Evolutionary conservation across 1,140 invertebrate genomes (phyloP).

Genomic region (Drosophila seguyi): DNA sequence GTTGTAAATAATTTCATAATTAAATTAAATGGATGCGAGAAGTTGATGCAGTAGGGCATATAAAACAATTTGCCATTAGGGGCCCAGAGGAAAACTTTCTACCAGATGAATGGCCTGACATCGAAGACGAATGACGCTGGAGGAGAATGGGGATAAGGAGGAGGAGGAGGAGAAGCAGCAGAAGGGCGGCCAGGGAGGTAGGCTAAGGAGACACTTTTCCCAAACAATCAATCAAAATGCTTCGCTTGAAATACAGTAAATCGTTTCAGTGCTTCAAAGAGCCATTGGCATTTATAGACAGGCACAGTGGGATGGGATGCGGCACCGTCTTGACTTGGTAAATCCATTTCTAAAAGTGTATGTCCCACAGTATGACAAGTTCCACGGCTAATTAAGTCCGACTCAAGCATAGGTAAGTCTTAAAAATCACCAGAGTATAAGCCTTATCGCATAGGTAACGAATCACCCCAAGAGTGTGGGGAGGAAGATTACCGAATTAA

Average conservation of each 20-base stretch:
- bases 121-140: constrained; percentile 32
- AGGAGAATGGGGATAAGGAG: not conserved
- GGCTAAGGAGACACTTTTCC: constrained; percentile 43
- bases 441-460: not conserved
- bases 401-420: not conserved
- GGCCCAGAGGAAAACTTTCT: constrained; percentile 26
- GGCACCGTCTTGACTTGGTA: not conserved
- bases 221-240: constrained; percentile 63
- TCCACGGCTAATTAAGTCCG: constrained; percentile 2
- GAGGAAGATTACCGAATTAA: not conserved
- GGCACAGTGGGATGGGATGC: constrained; percentile 4
- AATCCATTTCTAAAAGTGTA: not conserved
- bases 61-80: constrained; percentile 35
- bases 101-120: constrained; percentile 51
- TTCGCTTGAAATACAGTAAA: constrained; percentile 33
- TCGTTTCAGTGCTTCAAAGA: constrained; percentile 48
- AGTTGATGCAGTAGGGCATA: constrained; percentile 27
- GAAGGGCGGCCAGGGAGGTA: not conserved
- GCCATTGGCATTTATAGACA: constrained; percentile 38
- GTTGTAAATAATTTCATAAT: constrained; percentile 67
- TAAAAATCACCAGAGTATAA: not conserved
- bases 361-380: not conserved
- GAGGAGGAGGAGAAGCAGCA: too few relatives aligned
- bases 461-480: not conserved
- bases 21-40: constrained; percentile 52